Base-by-base conservation (phyloP, 2,888 invertebrate genomes). In the Andrena minutula region DNA sequence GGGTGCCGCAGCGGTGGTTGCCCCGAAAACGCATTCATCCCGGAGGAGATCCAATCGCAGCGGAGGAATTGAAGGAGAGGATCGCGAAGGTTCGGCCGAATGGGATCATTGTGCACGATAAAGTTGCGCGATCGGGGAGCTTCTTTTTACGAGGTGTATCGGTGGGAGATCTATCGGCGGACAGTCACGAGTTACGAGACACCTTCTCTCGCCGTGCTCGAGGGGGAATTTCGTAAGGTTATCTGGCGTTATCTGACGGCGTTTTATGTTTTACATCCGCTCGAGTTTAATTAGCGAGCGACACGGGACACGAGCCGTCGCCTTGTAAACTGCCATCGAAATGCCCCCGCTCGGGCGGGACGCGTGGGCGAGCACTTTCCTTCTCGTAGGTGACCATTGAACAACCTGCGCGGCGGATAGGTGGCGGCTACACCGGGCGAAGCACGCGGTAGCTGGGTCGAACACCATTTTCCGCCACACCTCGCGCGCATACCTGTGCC, bases 361-460 rank as follows among this genome's bases (percentile, higher is more conserved):
- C 49, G 74, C 77, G 86, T 86, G 73, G 82, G 82, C 63, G 72
- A 76, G 23, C 74, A 86, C 82, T 86, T 86, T 86, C 84, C 73
- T 82, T 86, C 76, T 77, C 79, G 66, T 72, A 72, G 78, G 72
- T 82, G 80, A 41, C 74, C 53, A 51, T 75, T 85, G 79, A 75
- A 77, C 74, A 68, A 75, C 41, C 76, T 32, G 30, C 58, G 28
- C 66, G 26, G 53, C 53, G 41, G 65, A 72, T 71, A 64, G 56
- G 60, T 49, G 61, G 56, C n/a, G 26, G 28, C 28, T 68, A 47
- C 58, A 28, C 66, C 56, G 32, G 56, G 26, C 16, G 66, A 70
- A 64, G 56, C 56, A 71, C 49, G 75, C 71, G 63, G 56, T 23
- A 74, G 76, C 49, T 63, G 73, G 41, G 26, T n/a, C 56, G 30